Evolutionary conservation across 2,888 invertebrate genomes (phyloP).

Genomic region (Hydrotaea diabolus): DNA sequence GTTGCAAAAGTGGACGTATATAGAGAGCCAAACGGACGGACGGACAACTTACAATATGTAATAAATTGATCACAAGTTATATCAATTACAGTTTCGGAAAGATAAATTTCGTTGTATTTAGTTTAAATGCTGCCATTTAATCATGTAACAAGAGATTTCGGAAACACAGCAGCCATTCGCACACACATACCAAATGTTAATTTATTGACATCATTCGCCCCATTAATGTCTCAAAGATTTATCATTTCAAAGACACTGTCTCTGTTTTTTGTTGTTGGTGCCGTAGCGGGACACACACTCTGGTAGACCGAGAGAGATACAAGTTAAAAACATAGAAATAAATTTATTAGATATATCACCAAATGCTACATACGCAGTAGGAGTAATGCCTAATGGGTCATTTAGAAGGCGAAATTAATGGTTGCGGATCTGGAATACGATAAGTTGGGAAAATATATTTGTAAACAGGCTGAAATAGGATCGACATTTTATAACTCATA

Average conservation of each 20-base stretch:
- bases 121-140: constrained; percentile 66
- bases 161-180: not conserved
- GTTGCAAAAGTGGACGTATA: constrained; percentile 22
- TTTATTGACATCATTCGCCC: constrained; percentile 58
- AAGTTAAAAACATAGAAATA: not conserved
- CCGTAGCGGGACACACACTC: not conserved
- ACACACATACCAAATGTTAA: constrained; percentile 48
- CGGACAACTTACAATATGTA: constrained; percentile 54
- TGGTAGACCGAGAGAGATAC: not conserved
- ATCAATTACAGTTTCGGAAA: constrained; percentile 63
- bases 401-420: too few species aligned
- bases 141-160: constrained; percentile 58
- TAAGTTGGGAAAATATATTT: too few species aligned
- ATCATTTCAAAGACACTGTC: constrained; percentile 32
- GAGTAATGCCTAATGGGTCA: not conserved
- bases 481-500: too few species aligned
- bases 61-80: constrained; percentile 68
- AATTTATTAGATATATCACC: constrained; percentile 25
- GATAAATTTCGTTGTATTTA: constrained; percentile 66
- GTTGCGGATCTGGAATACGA: too few species aligned
- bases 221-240: constrained; percentile 36
- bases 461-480: too few species aligned
- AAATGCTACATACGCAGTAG: not conserved
- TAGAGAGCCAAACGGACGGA: too few species aligned
- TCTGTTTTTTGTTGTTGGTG: not conserved